These are phyloP conservation scores for Aselliscus stoliczkanus DNA, from an alignment of 2,797 vertebrate genomes.

Conservation along the genomic window DNA sequence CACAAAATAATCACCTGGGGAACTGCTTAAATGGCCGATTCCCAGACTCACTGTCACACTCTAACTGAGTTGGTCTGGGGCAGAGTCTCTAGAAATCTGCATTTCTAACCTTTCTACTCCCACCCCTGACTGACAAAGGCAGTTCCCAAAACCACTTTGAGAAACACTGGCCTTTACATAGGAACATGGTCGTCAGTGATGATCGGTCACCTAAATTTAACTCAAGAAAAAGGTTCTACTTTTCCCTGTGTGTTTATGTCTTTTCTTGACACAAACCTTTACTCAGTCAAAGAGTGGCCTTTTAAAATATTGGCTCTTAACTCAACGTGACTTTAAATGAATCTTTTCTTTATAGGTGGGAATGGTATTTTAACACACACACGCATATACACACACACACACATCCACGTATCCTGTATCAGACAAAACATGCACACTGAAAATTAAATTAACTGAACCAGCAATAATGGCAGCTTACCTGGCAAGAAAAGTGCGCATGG, in stretches of 20 bases:
- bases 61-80: not conserved
- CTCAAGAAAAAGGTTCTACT: not conserved
- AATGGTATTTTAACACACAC: not conserved
- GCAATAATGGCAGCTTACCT: conserved; percentile 46
- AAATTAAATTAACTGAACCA: conserved; percentile 53
- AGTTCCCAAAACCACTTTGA: not conserved
- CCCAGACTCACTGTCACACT: not conserved
- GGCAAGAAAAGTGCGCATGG: conserved; percentile 56
- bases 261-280: conserved; percentile 1
- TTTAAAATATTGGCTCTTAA: conserved; percentile 30
- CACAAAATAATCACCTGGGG: not conserved
- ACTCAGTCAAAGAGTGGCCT: not conserved
- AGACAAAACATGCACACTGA: conserved; percentile 7
- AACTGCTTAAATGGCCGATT: not conserved
- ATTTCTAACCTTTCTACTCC: not conserved
- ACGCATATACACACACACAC: not conserved
- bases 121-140: not conserved
- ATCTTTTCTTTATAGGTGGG: not conserved
- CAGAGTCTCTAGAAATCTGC: not conserved
- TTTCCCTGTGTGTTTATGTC: not conserved
- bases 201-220: not conserved
- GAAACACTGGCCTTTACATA: not conserved
- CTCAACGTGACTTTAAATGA: not conserved
- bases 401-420: not conserved
- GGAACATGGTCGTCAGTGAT: not conserved